A percentile compares a stretch with the other conserved stretches of the same genome.
Conservation (phyloP, 2,888 invertebrate species). For the Priocnemis perturbator region DNA sequence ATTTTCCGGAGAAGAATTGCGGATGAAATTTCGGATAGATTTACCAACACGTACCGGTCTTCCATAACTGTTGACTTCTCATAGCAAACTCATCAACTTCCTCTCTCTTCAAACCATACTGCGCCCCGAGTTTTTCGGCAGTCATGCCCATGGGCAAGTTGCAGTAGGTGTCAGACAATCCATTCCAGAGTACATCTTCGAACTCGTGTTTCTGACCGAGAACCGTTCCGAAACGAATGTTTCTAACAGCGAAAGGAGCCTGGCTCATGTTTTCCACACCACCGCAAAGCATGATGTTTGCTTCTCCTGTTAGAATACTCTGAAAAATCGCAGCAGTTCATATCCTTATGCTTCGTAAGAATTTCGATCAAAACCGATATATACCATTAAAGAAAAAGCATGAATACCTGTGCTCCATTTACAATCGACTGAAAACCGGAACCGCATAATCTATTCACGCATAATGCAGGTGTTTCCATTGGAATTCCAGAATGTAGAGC, state of each 20-base stretch:
- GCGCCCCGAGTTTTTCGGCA: slow-evolving; percentile 93
- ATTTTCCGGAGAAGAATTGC: neutral
- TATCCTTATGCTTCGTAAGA: neutral
- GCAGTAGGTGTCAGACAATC: slow-evolving; percentile 91
- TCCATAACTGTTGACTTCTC: slow-evolving; percentile 92
- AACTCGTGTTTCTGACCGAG: slow-evolving; percentile 86
- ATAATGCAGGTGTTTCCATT: slow-evolving; percentile 88
- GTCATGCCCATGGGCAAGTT: slow-evolving; percentile 97
- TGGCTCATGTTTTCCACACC: slow-evolving; percentile 98
- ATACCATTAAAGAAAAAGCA: neutral
- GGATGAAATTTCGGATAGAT: neutral
- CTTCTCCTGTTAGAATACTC: slow-evolving; percentile 91
- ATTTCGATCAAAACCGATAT: neutral
- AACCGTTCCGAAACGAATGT: slow-evolving; percentile 90
- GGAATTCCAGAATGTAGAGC: slow-evolving; percentile 90
- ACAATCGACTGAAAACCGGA: slow-evolving; percentile 98
- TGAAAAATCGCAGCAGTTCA: slow-evolving; percentile 71
- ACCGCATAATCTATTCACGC: slow-evolving; percentile 96
- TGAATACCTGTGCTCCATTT: slow-evolving; percentile 88
- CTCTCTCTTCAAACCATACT: slow-evolving; percentile 87
- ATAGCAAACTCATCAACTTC: slow-evolving; percentile 92
- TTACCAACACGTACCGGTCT: slow-evolving; percentile 84
- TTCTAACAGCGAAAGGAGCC: slow-evolving; percentile 89
- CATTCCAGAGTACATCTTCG: slow-evolving; percentile 94
- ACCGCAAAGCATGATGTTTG: slow-evolving; percentile 91